Evolutionary conservation across 2,888 invertebrate genomes (phyloP).

Genomic region (Nymphalis polychloros): DNA sequence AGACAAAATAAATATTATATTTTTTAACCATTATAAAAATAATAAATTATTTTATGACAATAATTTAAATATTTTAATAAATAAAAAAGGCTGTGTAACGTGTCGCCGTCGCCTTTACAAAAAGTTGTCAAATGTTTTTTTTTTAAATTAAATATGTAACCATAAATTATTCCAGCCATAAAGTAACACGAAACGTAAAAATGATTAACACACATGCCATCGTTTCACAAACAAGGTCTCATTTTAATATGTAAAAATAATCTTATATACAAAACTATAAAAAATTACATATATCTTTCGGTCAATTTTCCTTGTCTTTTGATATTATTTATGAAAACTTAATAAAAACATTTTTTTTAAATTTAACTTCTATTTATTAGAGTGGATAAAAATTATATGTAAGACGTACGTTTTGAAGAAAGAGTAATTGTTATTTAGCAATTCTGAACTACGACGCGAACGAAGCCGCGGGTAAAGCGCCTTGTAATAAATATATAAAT

Average conservation of each 20-base stretch:
- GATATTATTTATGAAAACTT: background rate
- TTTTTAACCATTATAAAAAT: slow-evolving; percentile 1
- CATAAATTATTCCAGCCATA: slow-evolving; percentile 18
- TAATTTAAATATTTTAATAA: too few species aligned
- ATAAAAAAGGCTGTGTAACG: background rate
- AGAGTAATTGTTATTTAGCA: too few species aligned
- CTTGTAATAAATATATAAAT: too few species aligned
- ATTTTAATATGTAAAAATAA: slow-evolving; percentile 1
- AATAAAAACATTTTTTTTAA: too few species aligned
- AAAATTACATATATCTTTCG: slow-evolving; percentile 19
- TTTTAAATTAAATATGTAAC: background rate
- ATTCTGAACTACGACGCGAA: too few species aligned
- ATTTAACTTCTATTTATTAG: too few species aligned
- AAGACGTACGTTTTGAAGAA: too few species aligned
- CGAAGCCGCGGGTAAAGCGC: too few species aligned
- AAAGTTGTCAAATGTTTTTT: slow-evolving; percentile 1
- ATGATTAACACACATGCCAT: slow-evolving; percentile 17
- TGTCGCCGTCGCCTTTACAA: background rate
- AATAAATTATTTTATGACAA: too few species aligned
- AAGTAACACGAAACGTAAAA: slow-evolving; percentile 11
- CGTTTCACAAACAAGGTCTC: slow-evolving; percentile 1
- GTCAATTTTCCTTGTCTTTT: slow-evolving; percentile 12
- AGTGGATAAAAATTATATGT: too few species aligned
- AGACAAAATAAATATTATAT: background rate
- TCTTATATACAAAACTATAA: slow-evolving; percentile 3